Percentiles rank a stretch among this genome's conserved stretches.
Evolutionary conservation across 2,888 invertebrate genomes (phyloP).

Genomic region (Agrochola litura): DNA sequence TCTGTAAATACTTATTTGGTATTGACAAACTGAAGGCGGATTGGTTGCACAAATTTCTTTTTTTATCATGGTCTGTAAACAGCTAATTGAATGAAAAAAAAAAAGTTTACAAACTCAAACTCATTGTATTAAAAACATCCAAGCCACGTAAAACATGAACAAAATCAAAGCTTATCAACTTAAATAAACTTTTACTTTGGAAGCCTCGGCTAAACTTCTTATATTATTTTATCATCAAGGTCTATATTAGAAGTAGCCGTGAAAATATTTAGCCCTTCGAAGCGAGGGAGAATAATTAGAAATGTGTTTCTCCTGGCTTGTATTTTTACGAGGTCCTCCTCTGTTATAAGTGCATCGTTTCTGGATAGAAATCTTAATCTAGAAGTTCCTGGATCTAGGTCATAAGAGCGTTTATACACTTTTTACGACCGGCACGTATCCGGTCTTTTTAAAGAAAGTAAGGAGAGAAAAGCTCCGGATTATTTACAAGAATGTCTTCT

Average conservation of each 20-base stretch:
- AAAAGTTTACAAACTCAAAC: conserved; percentile 15
- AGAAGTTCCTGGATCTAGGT: background rate
- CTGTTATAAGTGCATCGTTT: background rate
- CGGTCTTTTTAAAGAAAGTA: background rate
- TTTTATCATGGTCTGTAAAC: background rate
- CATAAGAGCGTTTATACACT: background rate
- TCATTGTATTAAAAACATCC: conserved; percentile 9
- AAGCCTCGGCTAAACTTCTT: conserved; percentile 18
- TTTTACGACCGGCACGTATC: background rate
- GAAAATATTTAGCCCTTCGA: conserved; percentile 33
- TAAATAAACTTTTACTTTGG: conserved; percentile 34
- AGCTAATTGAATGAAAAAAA: conserved; percentile 29
- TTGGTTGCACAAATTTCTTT: background rate
- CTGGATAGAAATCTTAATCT: conserved; percentile 9
- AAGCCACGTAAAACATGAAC: conserved; percentile 44
- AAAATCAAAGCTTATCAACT: conserved; percentile 42
- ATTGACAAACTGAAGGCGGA: background rate
- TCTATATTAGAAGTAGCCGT: conserved; percentile 8
- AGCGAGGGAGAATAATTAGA: conserved; percentile 24
- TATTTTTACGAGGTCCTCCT: conserved; percentile 6
- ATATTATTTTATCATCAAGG: conserved; percentile 33
- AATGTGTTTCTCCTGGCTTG: conserved; percentile 3
- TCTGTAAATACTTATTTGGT: background rate
- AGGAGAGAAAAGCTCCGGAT: background rate
- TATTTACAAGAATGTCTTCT: background rate